Evolutionary conservation across 1,140 invertebrate genomes (phyloP), one percentile per base, ranked within the genome.

Genomic region (Drosophila pachea): DNA sequence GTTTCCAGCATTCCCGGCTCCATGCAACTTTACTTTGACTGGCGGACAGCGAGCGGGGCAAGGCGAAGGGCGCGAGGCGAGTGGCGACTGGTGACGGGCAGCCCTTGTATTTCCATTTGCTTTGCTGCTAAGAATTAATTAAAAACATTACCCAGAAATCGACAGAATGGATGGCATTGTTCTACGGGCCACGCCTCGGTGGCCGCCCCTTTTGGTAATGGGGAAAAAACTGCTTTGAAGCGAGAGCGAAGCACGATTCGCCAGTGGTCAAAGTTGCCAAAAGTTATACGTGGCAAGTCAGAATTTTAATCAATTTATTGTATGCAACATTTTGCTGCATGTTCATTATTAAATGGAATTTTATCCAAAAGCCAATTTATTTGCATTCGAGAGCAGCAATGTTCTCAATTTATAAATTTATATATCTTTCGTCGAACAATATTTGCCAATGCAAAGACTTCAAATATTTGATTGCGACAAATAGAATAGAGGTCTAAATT

Each of bases 41-140:
- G 31, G 53, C 72, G 63, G n/a, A n/a, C n/a, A n/a, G n/a, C n/a
- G n/a, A n/a, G 22, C 22, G 22, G 22, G 22, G 22, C 22, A 3
- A 22, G 22, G 22, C 3, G 22, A 22, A 22, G 22, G 22, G 22
- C 22, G 22, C 22, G 22, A 22, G 22, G 22, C 22, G 22, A 22
- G 22, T 22, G 22, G 22, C 22, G 22, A 22, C 3, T 22, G 22
- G 22, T 22, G 22, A 22, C 40, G 6, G 12, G 40, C 7, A 43
- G 12, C 4, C 14, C 40, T 60, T 67, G 49, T 45, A 53, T 43
- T 84, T 62, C 49, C 47, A 62, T 63, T 72, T 60, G 43, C 66
- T 68, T 49, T 53, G 62, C 65, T 55, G 50, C 55, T 68, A 70
- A 45, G 72, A 86, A 86, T 86, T 86, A 86, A 86, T 86, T 86